Conservation (phyloP, 2,888 invertebrate genomes). For the Gnatocerus cornutus region DNA sequence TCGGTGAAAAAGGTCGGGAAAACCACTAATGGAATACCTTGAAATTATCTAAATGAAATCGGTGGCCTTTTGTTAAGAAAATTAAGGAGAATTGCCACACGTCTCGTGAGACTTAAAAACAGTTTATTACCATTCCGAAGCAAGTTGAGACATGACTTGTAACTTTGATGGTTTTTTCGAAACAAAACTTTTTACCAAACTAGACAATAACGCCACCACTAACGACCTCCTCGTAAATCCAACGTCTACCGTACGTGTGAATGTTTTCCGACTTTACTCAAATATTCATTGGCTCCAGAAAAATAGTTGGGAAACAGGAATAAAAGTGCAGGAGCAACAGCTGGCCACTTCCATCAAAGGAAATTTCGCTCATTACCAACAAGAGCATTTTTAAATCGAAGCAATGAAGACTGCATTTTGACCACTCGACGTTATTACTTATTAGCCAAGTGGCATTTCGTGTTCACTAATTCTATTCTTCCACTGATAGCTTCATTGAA, state of each 20-base stretch:
- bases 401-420: no score
- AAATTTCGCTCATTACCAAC: not conserved
- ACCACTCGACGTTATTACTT: no score
- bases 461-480: not conserved
- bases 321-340: not conserved
- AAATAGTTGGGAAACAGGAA: not conserved
- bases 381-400: not conserved
- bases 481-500: not conserved
- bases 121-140: not conserved
- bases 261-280: slow-evolving; percentile 4
- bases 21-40: not conserved
- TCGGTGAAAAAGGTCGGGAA: no score
- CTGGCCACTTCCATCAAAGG: not conserved
- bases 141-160: slow-evolving; percentile 1
- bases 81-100: no score
- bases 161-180: not conserved
- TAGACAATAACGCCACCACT: not conserved
- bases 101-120: not conserved
- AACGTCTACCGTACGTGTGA: not conserved
- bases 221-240: not conserved
- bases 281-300: not conserved
- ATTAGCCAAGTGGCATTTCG: no score
- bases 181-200: not conserved
- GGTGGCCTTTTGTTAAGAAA: no score
- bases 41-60: no score